Evolutionary conservation across 2,888 invertebrate species (phyloP).

Genomic region (Agriopis marginaria): DNA sequence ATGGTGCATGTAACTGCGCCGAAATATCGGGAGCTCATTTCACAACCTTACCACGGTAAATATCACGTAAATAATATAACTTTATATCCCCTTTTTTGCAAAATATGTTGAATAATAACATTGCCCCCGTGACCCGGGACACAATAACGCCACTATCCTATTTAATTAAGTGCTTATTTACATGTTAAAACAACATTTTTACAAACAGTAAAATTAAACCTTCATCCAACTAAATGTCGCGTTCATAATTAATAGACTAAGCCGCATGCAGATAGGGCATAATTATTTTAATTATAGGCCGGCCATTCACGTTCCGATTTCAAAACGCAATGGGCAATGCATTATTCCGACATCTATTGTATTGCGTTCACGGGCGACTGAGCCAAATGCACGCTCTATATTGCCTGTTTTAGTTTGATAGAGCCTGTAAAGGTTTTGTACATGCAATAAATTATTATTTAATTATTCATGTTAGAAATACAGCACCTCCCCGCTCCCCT

Average conservation of each 20-base stretch:
- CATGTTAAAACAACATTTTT: not conserved
- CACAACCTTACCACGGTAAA: too few species aligned
- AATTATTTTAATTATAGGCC: conserved; percentile 28
- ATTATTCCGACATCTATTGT: conserved; percentile 23
- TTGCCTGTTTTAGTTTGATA: conserved; percentile 6
- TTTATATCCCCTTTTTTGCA: too few species aligned
- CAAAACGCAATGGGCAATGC: conserved; percentile 26
- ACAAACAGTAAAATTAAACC: not conserved
- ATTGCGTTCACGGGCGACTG: conserved; percentile 23
- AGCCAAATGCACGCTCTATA: conserved; percentile 11
- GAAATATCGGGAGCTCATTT: too few species aligned
- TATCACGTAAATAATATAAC: too few species aligned
- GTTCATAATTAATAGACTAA: conserved; percentile 19
- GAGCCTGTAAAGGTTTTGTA: not conserved
- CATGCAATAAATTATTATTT: not conserved
- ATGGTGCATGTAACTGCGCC: too few species aligned
- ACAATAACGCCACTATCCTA: not conserved
- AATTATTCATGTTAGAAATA: not conserved
- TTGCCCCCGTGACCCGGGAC: not conserved
- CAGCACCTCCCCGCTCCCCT: not conserved
- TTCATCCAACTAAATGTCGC: conserved; percentile 12
- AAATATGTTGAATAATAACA: too few species aligned
- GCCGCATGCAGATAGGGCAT: conserved; percentile 13
- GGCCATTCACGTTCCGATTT: conserved; percentile 25
- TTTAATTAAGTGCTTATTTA: not conserved